phyloP scores from a whole-genome alignment of 1,140 invertebrate species.

The Conus betulinus region DNA sequence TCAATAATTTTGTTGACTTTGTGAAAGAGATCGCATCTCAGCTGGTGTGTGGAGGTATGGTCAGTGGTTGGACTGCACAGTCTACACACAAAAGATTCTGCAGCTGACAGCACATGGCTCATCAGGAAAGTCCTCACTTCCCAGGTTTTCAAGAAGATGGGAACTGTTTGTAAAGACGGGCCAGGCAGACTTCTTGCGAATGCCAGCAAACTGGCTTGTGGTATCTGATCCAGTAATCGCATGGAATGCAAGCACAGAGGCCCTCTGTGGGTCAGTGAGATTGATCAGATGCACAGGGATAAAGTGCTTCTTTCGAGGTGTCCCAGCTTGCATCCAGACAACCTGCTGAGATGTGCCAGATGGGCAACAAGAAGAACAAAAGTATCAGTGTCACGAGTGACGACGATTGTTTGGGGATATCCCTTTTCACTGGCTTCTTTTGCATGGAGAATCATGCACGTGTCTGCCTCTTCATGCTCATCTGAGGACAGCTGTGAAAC shows the following conservation, averaged over 20 bases:
- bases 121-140: not conserved
- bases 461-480: not conserved
- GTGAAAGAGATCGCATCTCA: conserved; percentile 1
- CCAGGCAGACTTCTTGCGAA: no score
- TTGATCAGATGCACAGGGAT: not conserved
- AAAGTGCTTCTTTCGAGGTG: not conserved
- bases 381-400: not conserved
- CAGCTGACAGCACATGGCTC: not conserved
- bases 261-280: no score
- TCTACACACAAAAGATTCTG: not conserved
- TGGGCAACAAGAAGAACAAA: not conserved
- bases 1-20: not conserved
- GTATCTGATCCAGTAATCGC: no score
- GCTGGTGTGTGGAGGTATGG: not conserved
- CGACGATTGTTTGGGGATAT: not conserved
- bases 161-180: no score
- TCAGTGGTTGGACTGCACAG: no score
- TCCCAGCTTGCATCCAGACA: not conserved
- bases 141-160: not conserved
- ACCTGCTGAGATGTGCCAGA: not conserved
- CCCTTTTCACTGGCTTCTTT: not conserved
- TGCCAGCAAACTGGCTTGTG: no score
- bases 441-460: not conserved
- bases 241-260: no score
- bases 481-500: not conserved